phyloP scores from a whole-genome alignment of 2,888 invertebrate genomes.

The Lasioglossum malachurum region DNA sequence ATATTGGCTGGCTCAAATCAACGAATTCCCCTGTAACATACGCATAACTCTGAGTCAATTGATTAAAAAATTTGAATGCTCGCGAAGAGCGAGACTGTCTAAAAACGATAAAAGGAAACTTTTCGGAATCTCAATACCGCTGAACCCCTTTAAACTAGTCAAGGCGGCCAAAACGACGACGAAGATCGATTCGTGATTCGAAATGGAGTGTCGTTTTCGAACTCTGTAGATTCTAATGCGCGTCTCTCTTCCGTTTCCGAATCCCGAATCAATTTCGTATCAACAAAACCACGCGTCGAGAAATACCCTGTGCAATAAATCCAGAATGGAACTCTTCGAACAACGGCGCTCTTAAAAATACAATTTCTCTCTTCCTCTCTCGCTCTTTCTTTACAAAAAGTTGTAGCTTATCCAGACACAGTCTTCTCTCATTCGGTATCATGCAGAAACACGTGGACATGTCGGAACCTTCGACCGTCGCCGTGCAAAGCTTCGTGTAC shows the following conservation, averaged over 20 bases:
- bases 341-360: constrained; percentile 9
- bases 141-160: neutral
- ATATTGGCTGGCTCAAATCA: neutral
- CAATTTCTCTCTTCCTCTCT: neutral
- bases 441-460: neutral
- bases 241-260: neutral
- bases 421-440: neutral
- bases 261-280: neutral
- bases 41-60: neutral
- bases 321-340: neutral
- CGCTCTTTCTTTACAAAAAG: neutral
- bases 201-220: neutral
- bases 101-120: neutral
- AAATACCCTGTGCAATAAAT: constrained; percentile 10
- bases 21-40: neutral
- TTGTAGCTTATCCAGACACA: neutral
- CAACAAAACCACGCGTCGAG: neutral
- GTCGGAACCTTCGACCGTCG: constrained; percentile 20
- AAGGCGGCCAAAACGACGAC: neutral
- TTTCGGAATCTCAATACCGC: neutral
- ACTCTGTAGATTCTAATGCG: neutral
- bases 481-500: neutral
- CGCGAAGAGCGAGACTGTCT: neutral
- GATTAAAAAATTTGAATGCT: neutral
- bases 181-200: neutral